Evolutionary conservation across 2,888 invertebrate genomes (phyloP), one percentile per base, ranked within the genome.

Genomic region (Luffia ferchaultella): DNA sequence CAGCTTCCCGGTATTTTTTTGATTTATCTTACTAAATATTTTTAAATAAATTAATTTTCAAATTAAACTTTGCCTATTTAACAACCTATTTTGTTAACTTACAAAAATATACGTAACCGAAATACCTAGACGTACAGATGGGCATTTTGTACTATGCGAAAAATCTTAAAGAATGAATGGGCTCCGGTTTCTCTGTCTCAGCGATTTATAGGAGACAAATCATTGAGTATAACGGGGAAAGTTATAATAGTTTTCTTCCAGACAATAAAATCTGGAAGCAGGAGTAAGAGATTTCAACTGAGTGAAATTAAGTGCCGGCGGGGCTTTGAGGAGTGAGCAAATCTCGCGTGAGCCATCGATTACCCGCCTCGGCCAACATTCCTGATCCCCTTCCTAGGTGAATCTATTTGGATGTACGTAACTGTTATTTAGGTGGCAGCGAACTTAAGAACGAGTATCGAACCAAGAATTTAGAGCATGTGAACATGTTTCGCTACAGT

Each of bases 271-370:
- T 49, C 44, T 42, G 45, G 43, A 20, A 57, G 56, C 57, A 58
- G 60, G 61, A 63, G 66, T 65, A 62, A 68, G 69, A 65, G 65
- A 65, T 62, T 61, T 58, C 55, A 59, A 61, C 60, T 68, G 71
- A 73, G 66, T 71, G 71, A 74, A 70, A 73, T 72, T 70, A 73
- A 71, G 66, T 67, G 66, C 64, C 58, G 59, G 61, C 56, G 64
- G 60, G 63, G 61, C 62, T 49, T 64, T 62, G 60, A 61, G 63
- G 60, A 60, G 59, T 60, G 58, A 62, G 60, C 58, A 62, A 63
- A 62, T 60, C 62, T 55, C 62, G 62, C 61, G 58, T 60, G 60
- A 54, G 59, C 64, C 60, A 72, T 70, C 62, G 65, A 70, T 71
- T 68, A 66, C 59, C 60, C 57, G 56, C 51, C 43, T 5, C 43